Evolutionary conservation across 1,140 invertebrate genomes (phyloP), one percentile per base, ranked within the genome.

Genomic region (Zeugodacus cucurbitae): DNA sequence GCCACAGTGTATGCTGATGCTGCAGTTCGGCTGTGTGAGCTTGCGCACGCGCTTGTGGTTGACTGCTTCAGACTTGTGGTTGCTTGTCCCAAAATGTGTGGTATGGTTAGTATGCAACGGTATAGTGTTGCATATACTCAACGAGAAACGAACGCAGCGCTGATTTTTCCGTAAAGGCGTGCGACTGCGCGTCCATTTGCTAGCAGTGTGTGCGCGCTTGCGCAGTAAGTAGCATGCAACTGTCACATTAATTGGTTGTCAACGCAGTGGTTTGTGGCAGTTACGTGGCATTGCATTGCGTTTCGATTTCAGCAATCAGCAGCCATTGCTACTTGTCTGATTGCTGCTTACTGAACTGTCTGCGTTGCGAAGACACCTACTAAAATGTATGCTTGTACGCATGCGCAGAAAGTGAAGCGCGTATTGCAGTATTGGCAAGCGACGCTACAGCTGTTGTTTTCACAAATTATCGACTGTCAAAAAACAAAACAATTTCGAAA

Each of bases 191-290:
- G 8, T n/a, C 2, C 22, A n/a, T n/a, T n/a, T n/a, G 8, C 7
- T 1, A 34, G 34, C 7, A 74, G 37, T 82, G 2, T 82, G 22
- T 82, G 74, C 26, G 41, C 74, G 41, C 74, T 41, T 82, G 74
- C 74, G 74, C 74, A 54, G 74, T 82, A 82, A 82, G 74, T 82
- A 82, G 74, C 74, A 82, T 82, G 74, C 44, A 82, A 82, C 74
- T 82, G 74, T 82, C 74, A 82, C 74, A 82, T 82, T 82, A 82
- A 82, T 82, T 82, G 74, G 41, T 82, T 82, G 74, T 74, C 70
- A 32, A 67, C 29, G 29, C 14, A 29, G 26, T 29, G 29, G 37
- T 48, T 82, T 48, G 74, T 82, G 7, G 74, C 74, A 82, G 37
- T 82, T 74, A 20, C 14, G 7, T 41, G 20, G 70, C 37, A n/a